A percentile compares a stretch with the other conserved stretches of the same genome.
These are phyloP conservation scores for Magallana ariakensis DNA, from an alignment of 1,140 invertebrate genomes.

Conservation along the genomic window DNA sequence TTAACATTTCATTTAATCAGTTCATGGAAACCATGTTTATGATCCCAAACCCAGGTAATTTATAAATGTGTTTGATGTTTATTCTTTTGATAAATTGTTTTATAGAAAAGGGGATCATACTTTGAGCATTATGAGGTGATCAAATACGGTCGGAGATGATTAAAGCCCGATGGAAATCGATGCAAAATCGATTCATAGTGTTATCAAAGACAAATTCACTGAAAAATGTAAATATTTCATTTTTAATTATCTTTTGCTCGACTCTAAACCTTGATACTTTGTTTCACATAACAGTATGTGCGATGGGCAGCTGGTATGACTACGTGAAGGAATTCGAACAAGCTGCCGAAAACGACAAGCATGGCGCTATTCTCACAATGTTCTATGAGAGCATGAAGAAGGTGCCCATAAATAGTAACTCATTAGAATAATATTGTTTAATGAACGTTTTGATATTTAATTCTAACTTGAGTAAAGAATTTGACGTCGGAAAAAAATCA, in stretches of 20 bases:
- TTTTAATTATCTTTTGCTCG: not conserved
- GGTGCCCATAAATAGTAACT: constrained; percentile 3
- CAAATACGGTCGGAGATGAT: not conserved
- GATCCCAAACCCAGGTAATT: too few species aligned
- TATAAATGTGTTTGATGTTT: not conserved
- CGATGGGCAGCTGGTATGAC: constrained; percentile 38
- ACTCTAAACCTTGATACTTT: not conserved
- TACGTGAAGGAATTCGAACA: constrained; percentile 44
- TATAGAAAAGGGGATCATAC: not conserved
- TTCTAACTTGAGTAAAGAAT: too few species aligned
- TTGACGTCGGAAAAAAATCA: too few species aligned
- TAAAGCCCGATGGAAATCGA: not conserved
- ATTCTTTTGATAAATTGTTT: not conserved
- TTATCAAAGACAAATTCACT: not conserved
- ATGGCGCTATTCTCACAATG: constrained; percentile 9
- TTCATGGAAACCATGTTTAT: not conserved
- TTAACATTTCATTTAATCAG: not conserved
- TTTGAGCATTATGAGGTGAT: not conserved
- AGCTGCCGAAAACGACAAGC: not conserved
- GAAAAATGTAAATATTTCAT: not conserved
- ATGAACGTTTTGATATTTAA: too few species aligned
- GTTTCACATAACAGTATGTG: not conserved
- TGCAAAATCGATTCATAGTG: not conserved
- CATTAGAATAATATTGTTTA: too few species aligned
- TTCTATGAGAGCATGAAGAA: constrained; percentile 50